Evolutionary conservation across 2,113 vertebrate genomes (phyloP).

Genomic region (Tragelaphus scriptus): DNA sequence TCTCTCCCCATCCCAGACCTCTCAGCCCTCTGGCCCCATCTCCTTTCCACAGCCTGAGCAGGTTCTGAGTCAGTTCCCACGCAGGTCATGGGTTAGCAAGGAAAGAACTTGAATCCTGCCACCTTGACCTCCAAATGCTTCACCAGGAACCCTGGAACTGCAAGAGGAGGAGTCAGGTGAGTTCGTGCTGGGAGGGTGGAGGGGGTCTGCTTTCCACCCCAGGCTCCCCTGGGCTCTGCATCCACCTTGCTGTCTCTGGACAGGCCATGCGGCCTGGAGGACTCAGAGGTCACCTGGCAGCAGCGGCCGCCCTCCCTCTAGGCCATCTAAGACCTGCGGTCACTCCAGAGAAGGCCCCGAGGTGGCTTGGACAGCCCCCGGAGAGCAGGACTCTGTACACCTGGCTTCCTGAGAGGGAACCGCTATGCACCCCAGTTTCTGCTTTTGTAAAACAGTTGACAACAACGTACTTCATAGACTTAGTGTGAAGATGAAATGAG

Average conservation of each 20-base stretch:
- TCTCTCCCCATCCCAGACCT: not conserved
- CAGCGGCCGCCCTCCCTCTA: accelerated
- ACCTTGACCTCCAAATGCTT: accelerated
- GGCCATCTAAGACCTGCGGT: not conserved
- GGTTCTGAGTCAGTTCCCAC: not conserved
- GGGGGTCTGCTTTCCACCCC: not conserved
- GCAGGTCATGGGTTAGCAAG: not conserved
- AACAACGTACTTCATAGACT: not conserved
- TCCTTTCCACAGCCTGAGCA: not conserved
- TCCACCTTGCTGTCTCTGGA: not conserved
- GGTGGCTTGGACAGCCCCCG: not conserved
- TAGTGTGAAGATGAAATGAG: not conserved
- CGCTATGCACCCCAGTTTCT: not conserved
- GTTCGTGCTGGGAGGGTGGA: not conserved
- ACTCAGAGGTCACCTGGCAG: not conserved
- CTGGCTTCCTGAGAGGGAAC: not conserved
- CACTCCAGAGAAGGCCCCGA: not conserved
- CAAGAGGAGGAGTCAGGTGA: no score
- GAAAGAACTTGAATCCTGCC: not conserved
- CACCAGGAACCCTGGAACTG: not conserved
- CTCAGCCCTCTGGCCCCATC: not conserved
- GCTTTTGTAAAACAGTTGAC: not conserved
- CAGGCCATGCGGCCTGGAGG: not conserved
- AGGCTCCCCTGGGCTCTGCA: not conserved
- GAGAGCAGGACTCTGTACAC: not conserved